Conservation (phyloP, 2,797 vertebrate genomes). For the Erpetoichthys calabaricus region DNA sequence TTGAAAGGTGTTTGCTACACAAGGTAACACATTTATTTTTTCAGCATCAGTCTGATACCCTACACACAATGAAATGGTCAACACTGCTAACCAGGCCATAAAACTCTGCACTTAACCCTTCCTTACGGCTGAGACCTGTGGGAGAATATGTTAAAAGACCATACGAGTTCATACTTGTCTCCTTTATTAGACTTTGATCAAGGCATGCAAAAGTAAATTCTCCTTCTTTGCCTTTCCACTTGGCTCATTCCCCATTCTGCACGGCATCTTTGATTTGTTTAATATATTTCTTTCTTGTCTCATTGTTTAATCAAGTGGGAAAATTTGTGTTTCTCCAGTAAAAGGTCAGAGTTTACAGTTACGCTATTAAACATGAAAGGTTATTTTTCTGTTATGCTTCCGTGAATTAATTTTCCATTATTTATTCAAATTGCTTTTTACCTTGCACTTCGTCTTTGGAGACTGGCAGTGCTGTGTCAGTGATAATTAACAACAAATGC, state of each 20-base stretch:
- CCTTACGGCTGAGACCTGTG: too few species aligned
- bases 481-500: neutral
- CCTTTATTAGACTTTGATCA: neutral
- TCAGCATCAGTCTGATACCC: too few species aligned
- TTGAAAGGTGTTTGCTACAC: too few species aligned
- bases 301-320: constrained; percentile 4
- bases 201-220: neutral
- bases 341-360: constrained; percentile 4
- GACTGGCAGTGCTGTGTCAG: neutral
- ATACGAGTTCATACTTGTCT: too few species aligned
- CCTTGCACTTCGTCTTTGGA: neutral
- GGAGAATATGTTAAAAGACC: too few species aligned
- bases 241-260: neutral
- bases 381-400: constrained; percentile 1
- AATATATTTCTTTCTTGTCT: neutral
- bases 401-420: neutral
- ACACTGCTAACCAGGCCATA: too few species aligned
- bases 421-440: neutral
- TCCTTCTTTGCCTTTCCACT: neutral
- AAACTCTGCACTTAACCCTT: too few species aligned
- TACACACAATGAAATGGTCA: too few species aligned
- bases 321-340: neutral
- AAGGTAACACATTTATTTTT: too few species aligned
- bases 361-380: constrained; percentile 3
- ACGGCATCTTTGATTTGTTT: neutral